Evolutionary conservation across 37 sponge, comb jelly and placozoan species (phyloP), one percentile per base, ranked within the genome.

Genomic region (Halisarca cf. caerulea): DNA sequence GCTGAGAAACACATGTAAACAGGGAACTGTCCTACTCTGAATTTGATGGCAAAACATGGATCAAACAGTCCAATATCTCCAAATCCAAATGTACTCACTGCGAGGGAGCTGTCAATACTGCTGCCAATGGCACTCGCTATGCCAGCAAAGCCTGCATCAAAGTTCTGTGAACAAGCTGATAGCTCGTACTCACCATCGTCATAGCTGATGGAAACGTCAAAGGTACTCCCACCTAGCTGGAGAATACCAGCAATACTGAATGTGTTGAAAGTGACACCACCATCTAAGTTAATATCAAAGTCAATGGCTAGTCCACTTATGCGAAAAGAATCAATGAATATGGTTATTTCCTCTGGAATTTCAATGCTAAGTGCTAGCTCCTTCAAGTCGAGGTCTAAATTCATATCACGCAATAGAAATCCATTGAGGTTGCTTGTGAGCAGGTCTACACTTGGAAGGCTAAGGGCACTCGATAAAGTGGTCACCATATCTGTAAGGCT

Each of bases 1-100:
- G 45, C 77, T 21, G 77, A 36, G 25, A 74, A 40, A 7, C 77
- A 74, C 42, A 74, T 74, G 36, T 43, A n/a, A 1, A 41, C 77
- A 1, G 77, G 77, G 25, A 38, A 18, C 20, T 17, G 58, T 32
- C 66, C 20, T 73, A 69, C 51, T 34, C 30, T 17, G 35, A 68
- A 68, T 30, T 68, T 6, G 32, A 68, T 68, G 69, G 33, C 15
- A 30, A 68, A 68, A 4, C 69, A 68, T 68, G 69, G 69, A 30
- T 27, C n/a, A 68, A 34, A 34, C 69, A 68, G 33, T 68, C 35
- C 69, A 68, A 68, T 68, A 18, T 34, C 15, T 18, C 33, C 69
- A 6, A 68, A 34, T 1, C 32, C 28, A 17, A 68, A 34, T 68
- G 69, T 68, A 68, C 34, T 30, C 7, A 68, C 35, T 27, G 35